Conservation (phyloP, 2,797 vertebrate species). For the Eospalax fontanierii region DNA sequence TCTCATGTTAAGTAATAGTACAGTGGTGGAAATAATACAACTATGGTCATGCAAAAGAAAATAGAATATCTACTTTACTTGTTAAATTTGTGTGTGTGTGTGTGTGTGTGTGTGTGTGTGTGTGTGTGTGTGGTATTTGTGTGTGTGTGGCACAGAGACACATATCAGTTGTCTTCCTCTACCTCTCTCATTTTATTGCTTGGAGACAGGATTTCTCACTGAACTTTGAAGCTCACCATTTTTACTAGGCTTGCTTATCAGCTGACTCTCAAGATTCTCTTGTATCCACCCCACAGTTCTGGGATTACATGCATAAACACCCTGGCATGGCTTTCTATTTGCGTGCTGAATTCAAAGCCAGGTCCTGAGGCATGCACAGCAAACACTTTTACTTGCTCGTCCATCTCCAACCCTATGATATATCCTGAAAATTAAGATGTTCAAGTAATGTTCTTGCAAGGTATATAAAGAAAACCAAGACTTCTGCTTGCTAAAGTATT, state of each 20-base stretch:
- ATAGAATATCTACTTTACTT: not conserved
- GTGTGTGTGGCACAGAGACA: too few relatives aligned
- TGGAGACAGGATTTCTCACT: not conserved
- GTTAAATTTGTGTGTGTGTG: not conserved
- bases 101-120: not conserved
- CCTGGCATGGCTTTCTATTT: not conserved
- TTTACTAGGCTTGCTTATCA: not conserved
- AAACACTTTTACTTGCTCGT: not conserved
- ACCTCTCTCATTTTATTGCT: not conserved
- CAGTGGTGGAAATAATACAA: not conserved
- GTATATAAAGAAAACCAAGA: not conserved
- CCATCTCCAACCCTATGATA: not conserved
- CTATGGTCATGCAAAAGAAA: not conserved
- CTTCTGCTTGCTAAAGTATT: not conserved
- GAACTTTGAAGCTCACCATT: not conserved
- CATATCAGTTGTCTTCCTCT: not conserved
- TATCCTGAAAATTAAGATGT: not conserved
- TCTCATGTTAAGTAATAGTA: not conserved
- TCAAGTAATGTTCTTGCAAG: not conserved
- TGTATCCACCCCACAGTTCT: not conserved
- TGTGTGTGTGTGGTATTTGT: not conserved
- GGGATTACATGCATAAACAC: not conserved
- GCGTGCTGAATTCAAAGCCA: not conserved
- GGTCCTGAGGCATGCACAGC: not conserved
- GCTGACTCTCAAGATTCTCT: fast-evolving